These are phyloP conservation scores for Callimorpha dominula DNA, from an alignment of 2,888 invertebrate genomes.

Conservation along the genomic window DNA sequence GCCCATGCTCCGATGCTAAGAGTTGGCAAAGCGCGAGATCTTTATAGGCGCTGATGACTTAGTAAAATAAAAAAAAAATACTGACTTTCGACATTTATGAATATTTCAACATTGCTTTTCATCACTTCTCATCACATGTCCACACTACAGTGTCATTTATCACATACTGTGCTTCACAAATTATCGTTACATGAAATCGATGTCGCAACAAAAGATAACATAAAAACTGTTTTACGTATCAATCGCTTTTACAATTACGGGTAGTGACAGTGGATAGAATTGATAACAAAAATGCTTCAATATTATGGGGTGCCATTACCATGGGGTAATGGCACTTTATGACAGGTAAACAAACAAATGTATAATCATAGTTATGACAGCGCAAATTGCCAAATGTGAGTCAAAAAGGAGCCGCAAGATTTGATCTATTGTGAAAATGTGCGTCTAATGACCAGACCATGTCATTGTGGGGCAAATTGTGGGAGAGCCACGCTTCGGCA, in stretches of 20 bases:
- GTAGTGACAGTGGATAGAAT: background rate
- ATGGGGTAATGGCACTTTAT: background rate
- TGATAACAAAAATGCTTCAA: too few species aligned
- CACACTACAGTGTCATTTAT: background rate
- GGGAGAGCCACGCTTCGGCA: too few species aligned
- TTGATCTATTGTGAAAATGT: background rate
- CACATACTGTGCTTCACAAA: background rate
- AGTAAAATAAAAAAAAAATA: background rate
- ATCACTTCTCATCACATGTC: background rate
- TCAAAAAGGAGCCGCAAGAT: too few species aligned
- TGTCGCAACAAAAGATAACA: conserved; percentile 1
- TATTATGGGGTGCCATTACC: background rate
- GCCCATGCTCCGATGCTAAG: too few species aligned
- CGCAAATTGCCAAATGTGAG: background rate
- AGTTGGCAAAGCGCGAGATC: background rate
- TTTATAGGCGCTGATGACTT: background rate
- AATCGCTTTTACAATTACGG: background rate
- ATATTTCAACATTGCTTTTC: background rate
- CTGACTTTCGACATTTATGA: background rate
- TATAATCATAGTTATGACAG: background rate
- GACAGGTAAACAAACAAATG: background rate
- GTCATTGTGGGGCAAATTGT: too few species aligned
- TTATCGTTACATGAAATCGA: background rate
- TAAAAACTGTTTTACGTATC: background rate
- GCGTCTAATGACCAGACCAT: background rate